A percentile compares a stretch with the other conserved stretches of the same genome.
Evolutionary conservation across 2,888 invertebrate genomes (phyloP).

Genomic region (Nemurella pictetii): DNA sequence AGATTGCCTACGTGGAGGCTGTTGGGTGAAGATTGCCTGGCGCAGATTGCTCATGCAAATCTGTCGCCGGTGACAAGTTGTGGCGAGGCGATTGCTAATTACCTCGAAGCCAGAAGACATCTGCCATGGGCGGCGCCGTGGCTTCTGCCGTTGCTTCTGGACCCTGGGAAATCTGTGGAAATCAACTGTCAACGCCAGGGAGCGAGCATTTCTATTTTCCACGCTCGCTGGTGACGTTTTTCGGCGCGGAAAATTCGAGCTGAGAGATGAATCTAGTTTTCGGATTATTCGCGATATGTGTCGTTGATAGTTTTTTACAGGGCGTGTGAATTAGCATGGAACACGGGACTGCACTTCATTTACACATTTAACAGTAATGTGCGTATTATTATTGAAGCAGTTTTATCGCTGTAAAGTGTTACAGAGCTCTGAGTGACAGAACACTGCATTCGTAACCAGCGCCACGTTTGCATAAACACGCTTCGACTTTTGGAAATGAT

Average conservation of each 20-base stretch:
- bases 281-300: background rate
- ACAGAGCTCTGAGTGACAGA: background rate
- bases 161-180: background rate
- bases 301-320: background rate
- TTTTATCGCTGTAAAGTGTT: background rate
- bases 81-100: background rate
- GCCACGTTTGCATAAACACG: background rate
- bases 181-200: background rate
- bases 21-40: background rate
- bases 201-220: background rate
- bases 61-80: background rate
- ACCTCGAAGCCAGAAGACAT: conserved; percentile 2
- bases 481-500: too few species aligned
- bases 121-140: background rate
- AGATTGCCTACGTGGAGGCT: too few species aligned
- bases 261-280: background rate
- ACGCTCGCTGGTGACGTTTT: background rate
- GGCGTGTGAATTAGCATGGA: background rate
- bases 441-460: background rate
- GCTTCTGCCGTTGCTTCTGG: background rate
- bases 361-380: background rate
- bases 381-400: background rate
- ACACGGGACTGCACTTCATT: background rate
- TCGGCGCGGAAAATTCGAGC: background rate
- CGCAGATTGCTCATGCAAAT: conserved; percentile 4